phyloP scores from a whole-genome alignment of 1,140 invertebrate genomes.

The Bombus sibiricus region DNA sequence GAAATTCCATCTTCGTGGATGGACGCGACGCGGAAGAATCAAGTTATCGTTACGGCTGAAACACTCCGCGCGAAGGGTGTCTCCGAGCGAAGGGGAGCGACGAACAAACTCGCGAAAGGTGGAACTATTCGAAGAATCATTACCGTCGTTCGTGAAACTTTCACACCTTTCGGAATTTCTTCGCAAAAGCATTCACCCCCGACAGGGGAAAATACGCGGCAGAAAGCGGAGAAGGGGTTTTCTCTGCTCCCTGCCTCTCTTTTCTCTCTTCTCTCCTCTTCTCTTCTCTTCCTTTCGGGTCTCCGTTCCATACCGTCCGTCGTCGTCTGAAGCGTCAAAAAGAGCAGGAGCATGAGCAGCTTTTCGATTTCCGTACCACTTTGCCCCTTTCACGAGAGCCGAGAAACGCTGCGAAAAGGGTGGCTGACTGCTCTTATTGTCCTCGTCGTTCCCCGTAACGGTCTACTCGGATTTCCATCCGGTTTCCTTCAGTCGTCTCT shows the following conservation, averaged over 20 bases:
- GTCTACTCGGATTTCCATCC: slow-evolving; percentile 61
- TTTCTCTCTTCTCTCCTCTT: not conserved
- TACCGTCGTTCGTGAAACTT: slow-evolving; percentile 45
- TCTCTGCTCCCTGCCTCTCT: not conserved
- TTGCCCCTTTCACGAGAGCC: slow-evolving; percentile 27
- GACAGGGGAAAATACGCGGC: not conserved
- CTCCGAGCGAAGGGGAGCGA: not conserved
- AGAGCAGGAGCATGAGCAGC: slow-evolving; percentile 41
- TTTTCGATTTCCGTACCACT: slow-evolving; percentile 46
- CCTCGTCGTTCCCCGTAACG: slow-evolving; percentile 54
- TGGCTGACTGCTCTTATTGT: slow-evolving; percentile 64
- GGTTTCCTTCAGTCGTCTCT: slow-evolving; percentile 27
- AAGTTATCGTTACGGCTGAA: slow-evolving; percentile 42
- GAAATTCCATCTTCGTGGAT: slow-evolving; percentile 7
- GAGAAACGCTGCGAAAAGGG: slow-evolving; percentile 44
- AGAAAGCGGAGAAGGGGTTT: not conserved
- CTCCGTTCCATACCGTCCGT: not conserved
- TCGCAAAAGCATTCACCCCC: slow-evolving; percentile 7
- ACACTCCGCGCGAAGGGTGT: not conserved
- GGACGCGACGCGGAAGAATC: slow-evolving; percentile 24
- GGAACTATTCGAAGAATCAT: slow-evolving; percentile 50
- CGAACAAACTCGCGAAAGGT: not conserved
- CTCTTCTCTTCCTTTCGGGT: too few species aligned
- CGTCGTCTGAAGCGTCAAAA: slow-evolving; percentile 29
- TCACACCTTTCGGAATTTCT: slow-evolving; percentile 42